phyloP scores from a whole-genome alignment of 2,113 vertebrate genomes.

The Atrichornis clamosus region DNA sequence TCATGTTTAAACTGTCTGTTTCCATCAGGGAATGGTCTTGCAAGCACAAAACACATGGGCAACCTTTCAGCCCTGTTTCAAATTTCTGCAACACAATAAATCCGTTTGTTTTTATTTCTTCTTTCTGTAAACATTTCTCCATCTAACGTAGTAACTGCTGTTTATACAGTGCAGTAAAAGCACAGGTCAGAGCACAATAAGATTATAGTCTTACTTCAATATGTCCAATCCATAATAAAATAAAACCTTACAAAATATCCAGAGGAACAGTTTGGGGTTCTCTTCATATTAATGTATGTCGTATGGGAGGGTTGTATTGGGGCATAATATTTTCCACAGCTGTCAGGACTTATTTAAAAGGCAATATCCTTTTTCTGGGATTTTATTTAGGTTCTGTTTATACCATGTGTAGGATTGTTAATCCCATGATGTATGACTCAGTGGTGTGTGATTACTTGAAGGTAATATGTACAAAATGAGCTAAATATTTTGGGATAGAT shows the following conservation, averaged over 20 bases:
- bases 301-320: conserved; percentile 66
- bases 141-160: conserved; percentile 73
- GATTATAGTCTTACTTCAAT: conserved; percentile 80
- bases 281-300: conserved; percentile 63
- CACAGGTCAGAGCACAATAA: conserved; percentile 74
- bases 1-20: conserved; percentile 68
- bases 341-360: conserved; percentile 80
- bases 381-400: conserved; percentile 78
- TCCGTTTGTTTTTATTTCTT: conserved; percentile 74
- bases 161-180: conserved; percentile 74
- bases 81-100: conserved; percentile 75
- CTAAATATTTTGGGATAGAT: conserved; percentile 30
- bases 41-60: conserved; percentile 68
- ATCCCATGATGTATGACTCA: conserved; percentile 72
- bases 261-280: conserved; percentile 65
- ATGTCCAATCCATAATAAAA: conserved; percentile 74
- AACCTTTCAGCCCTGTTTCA: conserved; percentile 51
- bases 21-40: conserved; percentile 59
- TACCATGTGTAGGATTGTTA: conserved; percentile 70
- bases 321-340: conserved; percentile 79
- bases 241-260: conserved; percentile 68
- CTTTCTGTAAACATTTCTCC: conserved; percentile 77
- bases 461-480: conserved; percentile 59
- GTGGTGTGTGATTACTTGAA: conserved; percentile 70
- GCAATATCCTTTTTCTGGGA: conserved; percentile 75